Conservation (phyloP, 2,797 vertebrate species). For the Hapalemur alaotrensis region DNA sequence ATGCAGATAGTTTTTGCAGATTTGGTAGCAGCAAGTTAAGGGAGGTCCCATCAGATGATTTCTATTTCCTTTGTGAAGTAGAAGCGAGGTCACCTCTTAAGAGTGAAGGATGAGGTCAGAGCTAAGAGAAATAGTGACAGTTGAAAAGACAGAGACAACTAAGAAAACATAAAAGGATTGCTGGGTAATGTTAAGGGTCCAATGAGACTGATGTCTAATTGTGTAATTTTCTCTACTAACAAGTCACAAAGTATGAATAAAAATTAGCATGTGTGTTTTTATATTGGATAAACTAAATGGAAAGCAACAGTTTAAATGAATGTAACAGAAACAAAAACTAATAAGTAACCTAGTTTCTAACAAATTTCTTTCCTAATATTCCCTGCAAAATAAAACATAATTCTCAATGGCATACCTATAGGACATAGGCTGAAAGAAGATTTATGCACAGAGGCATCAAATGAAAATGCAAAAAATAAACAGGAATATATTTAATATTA, state of each 20-base stretch:
- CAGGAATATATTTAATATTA: background rate
- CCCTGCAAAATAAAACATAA: background rate
- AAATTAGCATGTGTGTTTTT: background rate
- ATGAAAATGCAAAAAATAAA: constrained; percentile 31
- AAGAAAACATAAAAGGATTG: background rate
- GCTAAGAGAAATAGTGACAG: background rate
- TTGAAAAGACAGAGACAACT: background rate
- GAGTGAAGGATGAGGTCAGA: background rate
- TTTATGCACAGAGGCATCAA: background rate
- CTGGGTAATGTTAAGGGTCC: background rate
- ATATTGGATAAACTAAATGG: constrained; percentile 16
- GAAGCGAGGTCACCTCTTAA: background rate
- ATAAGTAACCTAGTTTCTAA: constrained; percentile 12
- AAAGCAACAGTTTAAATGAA: constrained; percentile 33
- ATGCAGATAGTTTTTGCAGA: background rate
- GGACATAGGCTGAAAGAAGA: background rate
- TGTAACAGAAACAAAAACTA: constrained; percentile 13
- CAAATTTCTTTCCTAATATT: constrained; percentile 17
- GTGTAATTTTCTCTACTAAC: background rate
- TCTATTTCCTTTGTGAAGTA: background rate
- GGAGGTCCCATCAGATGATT: background rate
- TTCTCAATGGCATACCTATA: background rate
- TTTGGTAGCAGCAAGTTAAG: background rate
- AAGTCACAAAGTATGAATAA: background rate
- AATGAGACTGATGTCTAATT: background rate